Evolutionary conservation across 1,140 invertebrate genomes (phyloP), one percentile per base, ranked within the genome.

Genomic region (Magallana ariakensis): DNA sequence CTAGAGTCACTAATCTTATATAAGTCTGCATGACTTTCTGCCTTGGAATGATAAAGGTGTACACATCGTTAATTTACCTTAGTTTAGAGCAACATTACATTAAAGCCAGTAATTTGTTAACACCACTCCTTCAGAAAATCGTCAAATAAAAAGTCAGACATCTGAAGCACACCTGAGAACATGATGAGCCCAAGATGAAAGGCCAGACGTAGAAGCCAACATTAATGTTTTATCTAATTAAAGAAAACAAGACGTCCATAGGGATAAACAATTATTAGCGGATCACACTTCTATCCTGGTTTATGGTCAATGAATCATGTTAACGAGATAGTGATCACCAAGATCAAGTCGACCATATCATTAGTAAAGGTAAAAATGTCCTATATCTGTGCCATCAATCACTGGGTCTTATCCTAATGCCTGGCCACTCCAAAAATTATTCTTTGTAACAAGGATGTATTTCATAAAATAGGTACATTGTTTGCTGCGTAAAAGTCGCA

Each of bases 341-440:
- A 26, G 66, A 19, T 13, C 22, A 75, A 26, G 66, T 75, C 66
- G 33, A 75, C 66, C 66, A 26, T 75, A 19, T 26, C 22, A 75
- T 75, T 75, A 75, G 22, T 75, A 22, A 13, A 75, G 66, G 66
- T 75, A 75, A 75, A 75, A 75, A 26, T 26, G 66, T 75, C 66
- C 22, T 6, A 75, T 75, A 26, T 33, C 22, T 11, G 11, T 70
- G 22, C 26, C 66, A 75, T 75, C 22, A 19, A 75, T 75, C 22
- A 75, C 13, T 26, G 22, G 7, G 33, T 22, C 66, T 13, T 75
- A 75, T 26, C 33, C 33, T 13, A 19, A 8, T 75, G 33, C 33
- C 33, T 46, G 33, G 33, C 33, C 33, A 2, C 33, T 46, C 33
- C 33, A 46, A 46, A 46, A 46, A 2, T 46, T 5, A 46, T 46